Evolutionary conservation across 2,113 vertebrate genomes (phyloP).

Genomic region (Rafetus swinhoei): DNA sequence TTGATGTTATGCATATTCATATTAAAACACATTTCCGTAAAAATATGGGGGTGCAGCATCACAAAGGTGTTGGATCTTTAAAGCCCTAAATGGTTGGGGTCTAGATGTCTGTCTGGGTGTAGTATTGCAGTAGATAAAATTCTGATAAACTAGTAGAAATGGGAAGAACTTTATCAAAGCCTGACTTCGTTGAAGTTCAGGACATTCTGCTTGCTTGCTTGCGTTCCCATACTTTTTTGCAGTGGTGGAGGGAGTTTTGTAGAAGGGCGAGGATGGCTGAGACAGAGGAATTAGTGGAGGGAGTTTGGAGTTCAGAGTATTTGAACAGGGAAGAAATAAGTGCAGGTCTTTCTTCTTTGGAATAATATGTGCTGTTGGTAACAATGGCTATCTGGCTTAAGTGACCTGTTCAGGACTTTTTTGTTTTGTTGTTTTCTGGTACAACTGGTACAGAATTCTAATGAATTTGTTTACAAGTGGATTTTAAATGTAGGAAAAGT

Average conservation of each 20-base stretch:
- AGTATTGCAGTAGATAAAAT: background rate
- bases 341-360: background rate
- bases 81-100: background rate
- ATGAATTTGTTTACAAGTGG: slow-evolving; percentile 24
- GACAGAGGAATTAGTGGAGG: background rate
- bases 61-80: background rate
- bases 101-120: background rate
- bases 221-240: background rate
- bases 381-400: background rate
- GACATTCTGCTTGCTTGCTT: background rate
- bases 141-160: background rate
- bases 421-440: background rate
- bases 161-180: background rate
- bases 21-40: no score
- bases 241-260: background rate
- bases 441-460: background rate
- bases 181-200: background rate
- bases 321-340: background rate
- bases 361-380: background rate
- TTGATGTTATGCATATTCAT: no score
- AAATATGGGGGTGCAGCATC: no score
- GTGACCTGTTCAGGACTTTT: background rate
- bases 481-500: slow-evolving; percentile 49
- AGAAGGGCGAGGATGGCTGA: background rate
- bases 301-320: background rate